phyloP scores from a whole-genome alignment of 2,113 vertebrate genomes.

The Platysteira castanea region DNA sequence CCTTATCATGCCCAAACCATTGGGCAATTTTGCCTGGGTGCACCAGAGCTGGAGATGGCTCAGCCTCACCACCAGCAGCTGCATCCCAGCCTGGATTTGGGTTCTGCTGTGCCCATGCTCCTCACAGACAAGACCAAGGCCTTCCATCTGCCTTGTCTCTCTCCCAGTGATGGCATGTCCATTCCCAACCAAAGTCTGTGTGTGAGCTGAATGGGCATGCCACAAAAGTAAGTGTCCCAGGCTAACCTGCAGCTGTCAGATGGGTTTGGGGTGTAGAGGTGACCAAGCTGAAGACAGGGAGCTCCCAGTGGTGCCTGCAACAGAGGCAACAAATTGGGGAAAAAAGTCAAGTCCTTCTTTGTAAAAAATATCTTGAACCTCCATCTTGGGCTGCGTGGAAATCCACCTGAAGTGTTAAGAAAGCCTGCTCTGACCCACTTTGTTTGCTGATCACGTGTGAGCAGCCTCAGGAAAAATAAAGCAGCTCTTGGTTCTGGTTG shows the following conservation, averaged over 20 bases:
- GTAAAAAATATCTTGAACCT: not conserved
- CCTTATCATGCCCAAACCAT: not conserved
- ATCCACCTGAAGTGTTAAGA: not conserved
- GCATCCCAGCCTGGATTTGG: not conserved
- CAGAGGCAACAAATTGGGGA: not conserved
- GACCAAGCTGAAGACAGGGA: not conserved
- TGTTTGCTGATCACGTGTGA: not conserved
- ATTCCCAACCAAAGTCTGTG: fast-evolving
- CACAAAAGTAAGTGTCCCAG: fast-evolving
- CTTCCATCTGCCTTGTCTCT: not conserved
- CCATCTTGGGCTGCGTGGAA: not conserved
- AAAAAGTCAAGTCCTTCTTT: not conserved
- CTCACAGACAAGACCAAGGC: not conserved
- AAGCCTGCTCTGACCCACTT: not conserved
- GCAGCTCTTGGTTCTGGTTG: not conserved
- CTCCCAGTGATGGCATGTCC: not conserved
- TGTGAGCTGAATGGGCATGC: not conserved
- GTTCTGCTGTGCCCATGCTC: not conserved
- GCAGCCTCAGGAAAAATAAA: not conserved
- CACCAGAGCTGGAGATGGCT: not conserved
- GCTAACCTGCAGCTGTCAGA: not conserved
- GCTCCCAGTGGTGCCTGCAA: not conserved
- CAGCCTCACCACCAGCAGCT: not conserved
- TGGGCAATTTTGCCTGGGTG: not conserved
- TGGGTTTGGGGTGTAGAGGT: not conserved